Evolutionary conservation across 53 echinoderm and acorn worm species (phyloP).

Genomic region (Hippasteria phrygiana): DNA sequence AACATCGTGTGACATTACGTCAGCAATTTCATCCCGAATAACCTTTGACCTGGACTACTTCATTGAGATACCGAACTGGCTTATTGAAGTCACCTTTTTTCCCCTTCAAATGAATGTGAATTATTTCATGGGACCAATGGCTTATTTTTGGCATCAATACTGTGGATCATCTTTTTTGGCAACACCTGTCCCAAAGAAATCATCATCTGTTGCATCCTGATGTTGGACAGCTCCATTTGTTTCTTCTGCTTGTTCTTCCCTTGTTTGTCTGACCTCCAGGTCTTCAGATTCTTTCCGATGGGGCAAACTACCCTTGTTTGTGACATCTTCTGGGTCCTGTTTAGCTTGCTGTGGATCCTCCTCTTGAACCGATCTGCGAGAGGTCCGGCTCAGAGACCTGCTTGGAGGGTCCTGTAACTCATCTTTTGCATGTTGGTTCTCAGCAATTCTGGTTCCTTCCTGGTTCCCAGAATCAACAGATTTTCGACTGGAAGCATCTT

Average conservation of each 20-base stretch:
- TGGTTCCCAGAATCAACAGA: not conserved
- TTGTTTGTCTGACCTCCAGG: not conserved
- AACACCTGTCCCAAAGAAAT: slow-evolving; percentile 46
- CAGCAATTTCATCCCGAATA: no score
- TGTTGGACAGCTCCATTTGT: not conserved
- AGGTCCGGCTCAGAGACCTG: slow-evolving; percentile 11
- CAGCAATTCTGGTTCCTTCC: not conserved
- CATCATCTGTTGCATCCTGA: slow-evolving; percentile 15
- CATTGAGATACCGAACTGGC: no score
- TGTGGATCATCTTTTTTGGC: slow-evolving; percentile 35
- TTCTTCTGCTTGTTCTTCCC: not conserved
- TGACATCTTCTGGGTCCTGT: not conserved
- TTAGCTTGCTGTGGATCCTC: not conserved
- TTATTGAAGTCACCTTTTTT: not conserved
- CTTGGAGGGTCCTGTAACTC: not conserved
- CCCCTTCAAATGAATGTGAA: not conserved
- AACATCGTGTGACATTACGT: no score
- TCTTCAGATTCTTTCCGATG: not conserved
- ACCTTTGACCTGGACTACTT: no score
- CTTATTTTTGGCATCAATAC: not conserved
- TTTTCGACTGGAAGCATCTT: slow-evolving; percentile 1
- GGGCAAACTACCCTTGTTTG: not conserved
- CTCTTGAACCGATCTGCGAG: not conserved
- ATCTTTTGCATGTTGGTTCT: not conserved
- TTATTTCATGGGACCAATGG: not conserved